These are phyloP conservation scores for Zaprionus gabonicus DNA, from an alignment of 1,140 invertebrate species.

Conservation along the genomic window DNA sequence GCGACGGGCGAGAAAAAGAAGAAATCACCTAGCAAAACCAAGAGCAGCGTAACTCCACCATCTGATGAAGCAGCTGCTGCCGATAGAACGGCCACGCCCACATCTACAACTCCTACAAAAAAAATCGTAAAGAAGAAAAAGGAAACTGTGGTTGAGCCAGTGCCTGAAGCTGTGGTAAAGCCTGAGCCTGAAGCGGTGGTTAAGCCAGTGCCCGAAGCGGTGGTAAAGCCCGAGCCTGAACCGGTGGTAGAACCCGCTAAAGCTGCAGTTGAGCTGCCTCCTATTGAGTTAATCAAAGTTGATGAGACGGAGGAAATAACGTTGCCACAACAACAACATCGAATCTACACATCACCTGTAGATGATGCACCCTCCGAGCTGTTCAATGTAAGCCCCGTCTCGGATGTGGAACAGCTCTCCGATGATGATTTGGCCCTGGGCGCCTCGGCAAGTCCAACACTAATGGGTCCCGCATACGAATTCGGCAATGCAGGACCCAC, in stretches of 20 bases:
- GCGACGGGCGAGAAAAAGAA: slow-evolving; percentile 60
- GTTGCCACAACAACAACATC: slow-evolving; percentile 28
- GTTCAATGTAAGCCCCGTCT: slow-evolving; percentile 74
- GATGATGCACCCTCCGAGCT: slow-evolving; percentile 58
- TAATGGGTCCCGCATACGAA: slow-evolving; percentile 46
- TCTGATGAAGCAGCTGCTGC: neutral
- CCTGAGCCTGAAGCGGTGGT: neutral
- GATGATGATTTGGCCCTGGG: slow-evolving; percentile 86
- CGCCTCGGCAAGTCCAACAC: slow-evolving; percentile 86
- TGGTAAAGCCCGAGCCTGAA: slow-evolving; percentile 11
- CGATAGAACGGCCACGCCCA: neutral
- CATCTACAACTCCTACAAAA: slow-evolving; percentile 25
- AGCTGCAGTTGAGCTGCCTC: slow-evolving; percentile 30
- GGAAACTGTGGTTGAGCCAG: slow-evolving; percentile 13
- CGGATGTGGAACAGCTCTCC: slow-evolving; percentile 67
- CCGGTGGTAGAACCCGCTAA: neutral
- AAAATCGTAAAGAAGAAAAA: slow-evolving; percentile 30
- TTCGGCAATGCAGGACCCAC: slow-evolving; percentile 36
- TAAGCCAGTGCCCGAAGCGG: slow-evolving; percentile 1
- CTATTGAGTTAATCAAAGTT: slow-evolving; percentile 38
- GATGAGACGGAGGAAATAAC: slow-evolving; percentile 44
- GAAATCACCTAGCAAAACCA: slow-evolving; percentile 48
- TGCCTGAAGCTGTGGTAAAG: neutral
- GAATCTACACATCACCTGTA: slow-evolving; percentile 55
- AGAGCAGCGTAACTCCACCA: slow-evolving; percentile 22